These are phyloP conservation scores for Dromaius novaehollandiae DNA, from an alignment of 2,113 vertebrate genomes.

Conservation along the genomic window DNA sequence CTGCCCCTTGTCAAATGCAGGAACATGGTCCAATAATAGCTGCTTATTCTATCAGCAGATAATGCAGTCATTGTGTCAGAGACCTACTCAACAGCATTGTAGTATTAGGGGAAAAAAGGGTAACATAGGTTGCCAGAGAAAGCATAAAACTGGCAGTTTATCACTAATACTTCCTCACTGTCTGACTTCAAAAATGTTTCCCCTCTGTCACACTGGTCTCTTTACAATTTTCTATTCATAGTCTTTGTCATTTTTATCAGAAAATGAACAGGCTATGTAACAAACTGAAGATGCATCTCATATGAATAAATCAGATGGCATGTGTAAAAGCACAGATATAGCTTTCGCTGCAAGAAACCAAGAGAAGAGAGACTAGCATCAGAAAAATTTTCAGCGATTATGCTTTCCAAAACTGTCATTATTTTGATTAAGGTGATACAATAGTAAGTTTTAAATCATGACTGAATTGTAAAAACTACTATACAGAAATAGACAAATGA, in stretches of 20 bases:
- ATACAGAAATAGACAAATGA: background rate
- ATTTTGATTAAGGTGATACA: background rate
- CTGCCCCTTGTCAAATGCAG: conserved; percentile 30
- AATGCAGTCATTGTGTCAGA: background rate
- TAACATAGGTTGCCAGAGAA: background rate
- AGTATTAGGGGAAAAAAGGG: background rate
- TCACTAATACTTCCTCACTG: background rate
- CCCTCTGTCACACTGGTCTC: background rate
- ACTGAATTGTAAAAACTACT: background rate
- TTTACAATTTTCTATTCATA: background rate
- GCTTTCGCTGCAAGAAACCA: background rate
- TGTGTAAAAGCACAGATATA: background rate
- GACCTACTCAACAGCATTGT: background rate
- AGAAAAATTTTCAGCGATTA: background rate
- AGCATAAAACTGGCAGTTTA: background rate
- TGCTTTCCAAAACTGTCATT: background rate
- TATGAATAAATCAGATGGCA: background rate
- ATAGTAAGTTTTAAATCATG: background rate
- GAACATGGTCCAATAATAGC: background rate
- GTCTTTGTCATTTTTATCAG: background rate
- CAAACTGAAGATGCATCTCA: background rate
- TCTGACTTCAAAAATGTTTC: background rate
- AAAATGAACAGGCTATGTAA: background rate
- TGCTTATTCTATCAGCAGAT: background rate
- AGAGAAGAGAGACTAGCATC: background rate